A percentile compares a stretch with the other conserved stretches of the same genome.
phyloP scores from a whole-genome alignment of 2,113 vertebrate genomes.

The Gobiocypris rarus region DNA sequence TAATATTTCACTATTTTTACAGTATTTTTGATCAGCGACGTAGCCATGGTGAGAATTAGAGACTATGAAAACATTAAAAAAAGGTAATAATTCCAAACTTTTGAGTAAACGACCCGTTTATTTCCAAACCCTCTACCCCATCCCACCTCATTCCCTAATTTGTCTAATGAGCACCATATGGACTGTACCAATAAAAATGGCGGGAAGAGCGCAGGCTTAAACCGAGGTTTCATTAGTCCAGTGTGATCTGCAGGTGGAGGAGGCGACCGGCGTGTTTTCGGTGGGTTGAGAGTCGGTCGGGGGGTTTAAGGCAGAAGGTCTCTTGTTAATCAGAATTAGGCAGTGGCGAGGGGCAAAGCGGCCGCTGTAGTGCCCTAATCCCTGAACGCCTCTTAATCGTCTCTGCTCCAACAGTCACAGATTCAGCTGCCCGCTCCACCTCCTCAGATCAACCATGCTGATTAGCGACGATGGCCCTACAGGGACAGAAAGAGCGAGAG shows the following conservation, averaged over 20 bases:
- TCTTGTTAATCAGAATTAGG: constrained; percentile 73
- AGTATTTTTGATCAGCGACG: neutral
- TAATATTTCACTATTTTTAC: neutral
- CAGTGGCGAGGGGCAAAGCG: constrained; percentile 63
- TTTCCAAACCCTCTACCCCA: neutral
- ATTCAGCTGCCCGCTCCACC: constrained; percentile 61
- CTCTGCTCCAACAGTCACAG: constrained; percentile 66
- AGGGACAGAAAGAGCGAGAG: constrained; percentile 55
- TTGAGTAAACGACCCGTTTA: neutral
- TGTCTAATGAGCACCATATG: constrained; percentile 57
- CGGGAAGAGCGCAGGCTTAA: constrained; percentile 28
- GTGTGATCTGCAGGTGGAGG: constrained; percentile 2
- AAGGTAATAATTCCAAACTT: too few species aligned
- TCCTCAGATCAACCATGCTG: constrained; percentile 64
- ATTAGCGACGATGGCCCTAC: constrained; percentile 69
- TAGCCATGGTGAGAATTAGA: neutral
- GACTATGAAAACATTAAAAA: neutral
- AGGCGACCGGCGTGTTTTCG: neutral
- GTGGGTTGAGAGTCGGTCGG: neutral
- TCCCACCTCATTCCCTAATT: constrained; percentile 9
- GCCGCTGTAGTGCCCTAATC: constrained; percentile 66
- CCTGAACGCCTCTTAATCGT: constrained; percentile 71
- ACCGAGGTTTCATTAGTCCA: constrained; percentile 44
- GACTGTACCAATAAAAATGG: constrained; percentile 40
- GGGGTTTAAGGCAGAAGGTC: constrained; percentile 72